Percentiles rank a stretch among this genome's conserved stretches.
Conservation (phyloP, 2,888 invertebrate species). For the Augiades crinisus region DNA sequence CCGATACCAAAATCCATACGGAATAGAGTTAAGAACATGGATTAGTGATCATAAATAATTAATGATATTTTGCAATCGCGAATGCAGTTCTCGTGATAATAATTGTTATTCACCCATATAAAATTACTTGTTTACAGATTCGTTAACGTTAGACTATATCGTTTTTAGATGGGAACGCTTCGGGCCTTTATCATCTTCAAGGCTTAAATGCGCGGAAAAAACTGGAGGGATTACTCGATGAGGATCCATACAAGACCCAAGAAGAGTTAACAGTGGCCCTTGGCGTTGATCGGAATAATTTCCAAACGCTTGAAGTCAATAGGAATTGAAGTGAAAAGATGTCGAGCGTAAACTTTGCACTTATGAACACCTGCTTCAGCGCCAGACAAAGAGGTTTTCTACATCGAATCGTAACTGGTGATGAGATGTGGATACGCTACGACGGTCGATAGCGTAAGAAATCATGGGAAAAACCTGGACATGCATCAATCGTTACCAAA, state of each 20-base stretch:
- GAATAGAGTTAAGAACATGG: no score
- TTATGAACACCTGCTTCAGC: conserved; percentile 7
- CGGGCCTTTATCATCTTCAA: no score
- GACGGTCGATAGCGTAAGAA: conserved; percentile 26
- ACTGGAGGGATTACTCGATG: conserved; percentile 2
- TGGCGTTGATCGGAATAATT: conserved; percentile 18
- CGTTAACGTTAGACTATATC: no score
- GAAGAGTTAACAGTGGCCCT: conserved; percentile 17
- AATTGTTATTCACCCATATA: no score
- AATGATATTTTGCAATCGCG: no score
- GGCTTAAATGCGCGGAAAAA: no score
- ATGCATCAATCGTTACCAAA: no score
- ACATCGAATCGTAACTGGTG: conserved; percentile 18
- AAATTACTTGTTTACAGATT: no score
- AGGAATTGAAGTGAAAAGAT: conserved; percentile 31
- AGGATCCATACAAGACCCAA: conserved; percentile 17
- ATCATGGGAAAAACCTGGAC: conserved; percentile 20
- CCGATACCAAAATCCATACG: no score
- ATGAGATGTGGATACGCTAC: conserved; percentile 26
- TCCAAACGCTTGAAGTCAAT: conserved; percentile 21
- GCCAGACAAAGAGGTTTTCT: neutral
- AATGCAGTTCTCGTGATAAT: no score
- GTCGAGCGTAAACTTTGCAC: conserved; percentile 27
- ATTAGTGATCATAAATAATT: no score
- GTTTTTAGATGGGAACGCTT: no score